Percentiles rank a stretch among this genome's conserved stretches.
phyloP scores from a whole-genome alignment of 2,888 invertebrate species.

The Leptopterna dolabrata region DNA sequence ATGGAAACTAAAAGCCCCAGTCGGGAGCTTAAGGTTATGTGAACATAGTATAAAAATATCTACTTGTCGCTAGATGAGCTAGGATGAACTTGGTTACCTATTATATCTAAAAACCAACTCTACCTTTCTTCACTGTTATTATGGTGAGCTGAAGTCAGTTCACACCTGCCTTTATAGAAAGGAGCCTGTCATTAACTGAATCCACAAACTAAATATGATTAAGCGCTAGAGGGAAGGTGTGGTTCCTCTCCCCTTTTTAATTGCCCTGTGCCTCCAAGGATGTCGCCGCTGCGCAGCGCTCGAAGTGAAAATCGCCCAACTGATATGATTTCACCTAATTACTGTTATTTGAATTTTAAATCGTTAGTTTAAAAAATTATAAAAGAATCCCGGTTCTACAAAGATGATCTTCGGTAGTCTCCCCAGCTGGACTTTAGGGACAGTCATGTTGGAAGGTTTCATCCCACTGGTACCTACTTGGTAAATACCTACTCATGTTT shows the following conservation, averaged over 20 bases:
- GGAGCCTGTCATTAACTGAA: constrained; percentile 17
- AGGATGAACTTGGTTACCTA: too few species aligned
- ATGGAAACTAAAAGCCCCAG: too few species aligned
- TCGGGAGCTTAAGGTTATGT: too few species aligned
- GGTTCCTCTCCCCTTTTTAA: not conserved
- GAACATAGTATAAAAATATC: too few species aligned
- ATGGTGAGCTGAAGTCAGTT: not conserved
- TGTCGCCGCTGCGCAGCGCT: not conserved
- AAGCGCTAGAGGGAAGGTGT: not conserved
- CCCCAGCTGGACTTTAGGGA: too few species aligned
- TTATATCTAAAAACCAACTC: not conserved
- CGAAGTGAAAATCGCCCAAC: not conserved
- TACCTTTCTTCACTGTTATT: not conserved
- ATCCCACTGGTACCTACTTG: too few species aligned
- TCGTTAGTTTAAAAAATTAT: not conserved
- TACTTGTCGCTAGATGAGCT: too few species aligned
- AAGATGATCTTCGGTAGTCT: too few species aligned
- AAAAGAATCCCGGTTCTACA: not conserved
- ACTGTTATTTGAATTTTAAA: not conserved
- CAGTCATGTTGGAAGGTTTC: too few species aligned
- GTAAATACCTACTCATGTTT: too few species aligned
- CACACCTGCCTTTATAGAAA: constrained; percentile 6
- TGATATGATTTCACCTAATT: not conserved
- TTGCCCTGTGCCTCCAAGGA: not conserved
- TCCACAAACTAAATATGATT: constrained; percentile 32